Percentiles rank a stretch among this genome's conserved stretches.
Conservation (phyloP, 2,888 invertebrate genomes). For the Lydus trimaculatus region DNA sequence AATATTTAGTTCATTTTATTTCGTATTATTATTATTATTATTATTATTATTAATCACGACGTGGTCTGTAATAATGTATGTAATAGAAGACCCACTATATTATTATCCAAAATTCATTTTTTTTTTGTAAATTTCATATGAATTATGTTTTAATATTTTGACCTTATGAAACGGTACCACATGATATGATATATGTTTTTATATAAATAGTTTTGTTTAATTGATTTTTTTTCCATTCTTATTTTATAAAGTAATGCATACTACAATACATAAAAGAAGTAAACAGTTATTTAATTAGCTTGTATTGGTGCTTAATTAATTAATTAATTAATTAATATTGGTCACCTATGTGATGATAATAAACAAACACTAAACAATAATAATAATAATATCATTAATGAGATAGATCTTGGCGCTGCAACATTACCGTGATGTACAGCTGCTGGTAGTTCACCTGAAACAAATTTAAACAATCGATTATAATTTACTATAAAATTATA, state of each 20-base stretch:
- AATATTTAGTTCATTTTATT: slow-evolving; percentile 16
- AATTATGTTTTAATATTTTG: slow-evolving; percentile 12
- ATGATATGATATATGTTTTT: slow-evolving; percentile 32
- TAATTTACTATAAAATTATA: not conserved
- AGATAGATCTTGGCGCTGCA: slow-evolving; percentile 25
- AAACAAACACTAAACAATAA: slow-evolving; percentile 19
- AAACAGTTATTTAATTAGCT: slow-evolving; percentile 16
- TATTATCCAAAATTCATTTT: slow-evolving; percentile 9
- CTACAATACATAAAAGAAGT: slow-evolving; percentile 7
- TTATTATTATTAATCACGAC: slow-evolving; percentile 13
- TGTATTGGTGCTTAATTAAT: too few relatives aligned
- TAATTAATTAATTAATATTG: slow-evolving; percentile 19
- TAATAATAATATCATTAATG: slow-evolving; percentile 22
- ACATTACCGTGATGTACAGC: slow-evolving; percentile 33
- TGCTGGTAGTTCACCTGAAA: slow-evolving; percentile 31
- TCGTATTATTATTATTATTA: slow-evolving; percentile 11
- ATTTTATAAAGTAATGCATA: not conserved
- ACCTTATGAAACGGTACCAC: slow-evolving; percentile 17
- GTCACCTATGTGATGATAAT: slow-evolving; percentile 27
- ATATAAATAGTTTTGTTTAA: slow-evolving; percentile 17
- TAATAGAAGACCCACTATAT: slow-evolving; percentile 18
- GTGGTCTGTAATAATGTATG: too few relatives aligned
- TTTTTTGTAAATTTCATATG: not conserved
- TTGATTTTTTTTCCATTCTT: not conserved
- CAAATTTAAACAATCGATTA: slow-evolving; percentile 3